Evolutionary conservation across 2,113 vertebrate species (phyloP).

Genomic region (Lontra canadensis): DNA sequence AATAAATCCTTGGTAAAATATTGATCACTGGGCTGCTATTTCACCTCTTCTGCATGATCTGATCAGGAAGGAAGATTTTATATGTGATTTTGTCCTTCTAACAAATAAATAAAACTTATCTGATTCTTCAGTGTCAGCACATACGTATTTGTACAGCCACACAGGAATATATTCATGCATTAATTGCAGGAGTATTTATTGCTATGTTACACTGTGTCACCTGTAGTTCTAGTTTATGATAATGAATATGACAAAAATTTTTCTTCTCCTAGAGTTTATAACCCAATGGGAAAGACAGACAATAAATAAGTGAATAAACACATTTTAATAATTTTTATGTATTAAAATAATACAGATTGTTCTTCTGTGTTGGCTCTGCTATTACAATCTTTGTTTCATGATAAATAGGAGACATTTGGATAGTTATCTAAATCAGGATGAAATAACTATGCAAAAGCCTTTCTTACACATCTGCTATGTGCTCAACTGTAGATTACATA

Average conservation of each 20-base stretch:
- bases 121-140: not conserved
- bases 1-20: not conserved
- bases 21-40: not conserved
- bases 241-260: not conserved
- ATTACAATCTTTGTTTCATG: not conserved
- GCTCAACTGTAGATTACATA: not conserved
- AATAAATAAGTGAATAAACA: not conserved
- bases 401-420: not conserved
- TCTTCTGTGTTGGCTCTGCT: not conserved
- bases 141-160: not conserved
- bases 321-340: not conserved
- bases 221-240: not conserved
- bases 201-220: not conserved
- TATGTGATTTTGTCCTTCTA: not conserved
- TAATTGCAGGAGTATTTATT: not conserved
- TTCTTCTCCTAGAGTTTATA: not conserved
- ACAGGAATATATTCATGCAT: not conserved
- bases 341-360: not conserved
- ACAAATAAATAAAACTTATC: not conserved
- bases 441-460: not conserved
- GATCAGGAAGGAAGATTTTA: not conserved
- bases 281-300: not conserved
- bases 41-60: not conserved
- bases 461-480: not conserved
- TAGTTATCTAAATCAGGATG: not conserved